Evolutionary conservation across 2,113 vertebrate genomes (phyloP), one percentile per base, ranked within the genome.

Genomic region (Pollimyrus isidori): DNA sequence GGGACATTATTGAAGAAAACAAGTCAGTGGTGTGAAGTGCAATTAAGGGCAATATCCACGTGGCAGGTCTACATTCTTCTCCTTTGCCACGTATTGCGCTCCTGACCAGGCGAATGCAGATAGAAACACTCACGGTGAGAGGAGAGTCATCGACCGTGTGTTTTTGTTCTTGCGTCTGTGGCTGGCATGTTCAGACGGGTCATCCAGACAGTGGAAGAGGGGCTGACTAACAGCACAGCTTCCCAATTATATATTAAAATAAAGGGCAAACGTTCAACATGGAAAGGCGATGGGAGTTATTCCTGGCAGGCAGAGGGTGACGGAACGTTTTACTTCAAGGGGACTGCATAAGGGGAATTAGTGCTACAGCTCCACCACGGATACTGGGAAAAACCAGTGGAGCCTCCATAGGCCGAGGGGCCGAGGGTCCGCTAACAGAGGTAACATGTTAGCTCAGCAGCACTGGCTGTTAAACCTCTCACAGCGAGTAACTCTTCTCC

Each of bases 141-240:
- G 17, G 13, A 42, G 73, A 19, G 4, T 42, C 4, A 80, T 39
- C 13, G 13, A 5, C 73, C 35, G 0, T 6, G 35, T 2, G 17
- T 42, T 80, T n/a, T 19, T n/a, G 13, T 39, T 76, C 35, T 17
- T 19, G 30, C 17, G 35, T 42, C 7, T 6, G 35, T 42, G 4
- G 35, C 6, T 42, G 73, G 73, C 11, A 89, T 56, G 93, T 86
- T 10, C 52, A 65, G 92, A 88, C 93, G 91, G 86, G 93, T 65
- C 91, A 45, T 50, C 7, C 65, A 45, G n/a, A 89, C 86, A 83
- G 13, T 4, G 90, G 35, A 82, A 10, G 23, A 89, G 7, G 26
- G 49, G 39, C 88, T 10, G 49, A 42, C 73, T 83, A 35, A 73
- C 69, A n/a, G 87, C 21, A n/a, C 52, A 10, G 11, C 26, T 58